Evolutionary conservation across 1,140 invertebrate genomes (phyloP), one percentile per base, ranked within the genome.

Genomic region (Tetragnatha versicolor): DNA sequence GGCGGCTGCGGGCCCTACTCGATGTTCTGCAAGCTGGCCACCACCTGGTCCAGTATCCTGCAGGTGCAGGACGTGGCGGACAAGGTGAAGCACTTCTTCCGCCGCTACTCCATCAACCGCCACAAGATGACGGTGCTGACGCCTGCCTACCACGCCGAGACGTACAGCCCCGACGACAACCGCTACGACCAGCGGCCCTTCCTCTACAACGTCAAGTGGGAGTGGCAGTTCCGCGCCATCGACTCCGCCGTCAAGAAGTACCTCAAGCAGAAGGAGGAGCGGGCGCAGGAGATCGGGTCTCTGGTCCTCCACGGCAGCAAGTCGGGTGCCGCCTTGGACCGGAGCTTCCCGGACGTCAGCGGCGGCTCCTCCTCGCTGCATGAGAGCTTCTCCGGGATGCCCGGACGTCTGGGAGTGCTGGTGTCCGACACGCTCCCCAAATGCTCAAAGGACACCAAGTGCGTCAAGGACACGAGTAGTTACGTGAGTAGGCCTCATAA

Each of bases 61-160:
- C 90, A 91, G 0, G 92, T 94, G 1, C 89, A 90, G 82, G 91
- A 95, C 20, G 22, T 98, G 45, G 94, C 94, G 1, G 92, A 95
- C 51, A 99, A 99, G 88, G 98, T 99, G 53, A 98, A 98, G 86
- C 93, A 95, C 84, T 99, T 99, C 87, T 99, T 95, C 87, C 90
- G 93, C 22, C 95, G 92, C 82, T 99, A 99, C 86, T 93, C 97
- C 9, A 94, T 98, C 47, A 99, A 99, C 83, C 84, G 98, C 2
- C 98, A 99, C 86, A 99, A 99, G 87, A 98, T 98, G 94, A 99
- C 97, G 0, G 92, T 98, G 0, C 85, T 99, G 37, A 99, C 98
- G 12, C 96, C 96, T 1, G 90, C 95, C 1, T 96, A 94, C 85
- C 96, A 99, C 86, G 93, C 94, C 2, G 98, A 99, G 87, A 90